Evolutionary conservation across 2,888 invertebrate genomes (phyloP).

Genomic region (Agrotis clavis): DNA sequence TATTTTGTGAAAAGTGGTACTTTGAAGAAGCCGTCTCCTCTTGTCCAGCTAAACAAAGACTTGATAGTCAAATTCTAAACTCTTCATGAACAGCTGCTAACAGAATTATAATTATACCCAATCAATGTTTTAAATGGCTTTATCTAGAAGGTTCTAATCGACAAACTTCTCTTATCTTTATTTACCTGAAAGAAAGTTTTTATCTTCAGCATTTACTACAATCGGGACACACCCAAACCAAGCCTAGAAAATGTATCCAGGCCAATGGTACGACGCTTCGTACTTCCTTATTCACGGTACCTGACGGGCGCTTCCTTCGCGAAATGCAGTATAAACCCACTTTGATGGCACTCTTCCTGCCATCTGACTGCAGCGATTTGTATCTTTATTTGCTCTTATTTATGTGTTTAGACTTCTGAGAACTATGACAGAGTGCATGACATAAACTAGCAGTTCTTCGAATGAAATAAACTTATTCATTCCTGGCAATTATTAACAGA

Average conservation of each 20-base stretch:
- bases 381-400: conserved; percentile 44
- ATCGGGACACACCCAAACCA: conserved; percentile 42
- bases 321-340: conserved; percentile 61
- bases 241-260: conserved; percentile 58
- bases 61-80: no score
- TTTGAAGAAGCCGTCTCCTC: neutral
- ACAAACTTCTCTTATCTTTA: neutral
- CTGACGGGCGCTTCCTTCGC: conserved; percentile 62
- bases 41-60: neutral
- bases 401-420: conserved; percentile 36
- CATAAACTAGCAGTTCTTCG: conserved; percentile 16
- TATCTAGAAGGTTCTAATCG: conserved; percentile 5
- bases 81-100: no score
- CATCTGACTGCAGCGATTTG: conserved; percentile 45
- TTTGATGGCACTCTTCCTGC: conserved; percentile 63
- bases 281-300: conserved; percentile 64
- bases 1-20: no score
- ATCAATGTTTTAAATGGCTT: neutral
- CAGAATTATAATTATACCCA: neutral
- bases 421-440: conserved; percentile 40
- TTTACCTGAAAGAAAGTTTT: conserved; percentile 22
- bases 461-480: conserved; percentile 5
- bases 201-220: conserved; percentile 24
- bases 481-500: neutral
- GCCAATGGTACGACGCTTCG: conserved; percentile 52